Evolutionary conservation across 2,888 invertebrate species (phyloP).

Genomic region (Drosophila barbarae): DNA sequence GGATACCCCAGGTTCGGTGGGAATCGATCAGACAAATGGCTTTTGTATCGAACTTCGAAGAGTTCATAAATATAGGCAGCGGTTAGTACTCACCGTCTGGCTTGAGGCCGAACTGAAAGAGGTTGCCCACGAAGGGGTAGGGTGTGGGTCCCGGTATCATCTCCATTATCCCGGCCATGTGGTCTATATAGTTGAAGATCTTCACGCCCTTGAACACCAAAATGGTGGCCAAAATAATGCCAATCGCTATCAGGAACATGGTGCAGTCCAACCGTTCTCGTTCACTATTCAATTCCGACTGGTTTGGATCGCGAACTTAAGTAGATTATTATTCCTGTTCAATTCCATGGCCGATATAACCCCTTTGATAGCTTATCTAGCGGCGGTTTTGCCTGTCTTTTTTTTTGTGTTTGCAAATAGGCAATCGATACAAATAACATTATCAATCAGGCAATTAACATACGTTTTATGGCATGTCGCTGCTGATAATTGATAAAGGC

Average conservation of each 20-base stretch:
- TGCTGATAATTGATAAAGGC: conserved; percentile 12
- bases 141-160: conserved; percentile 76
- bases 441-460: conserved; percentile 37
- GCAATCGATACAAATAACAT: conserved; percentile 27
- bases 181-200: conserved; percentile 73
- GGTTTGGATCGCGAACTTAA: conserved; percentile 1
- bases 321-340: conserved; percentile 17
- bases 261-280: conserved; percentile 25
- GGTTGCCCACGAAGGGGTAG: conserved; percentile 76
- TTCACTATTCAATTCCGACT: conserved; percentile 32
- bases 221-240: conserved; percentile 64
- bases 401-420: conserved; percentile 1
- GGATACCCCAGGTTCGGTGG: neutral
- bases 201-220: conserved; percentile 70
- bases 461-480: conserved; percentile 21
- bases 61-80: conserved; percentile 66
- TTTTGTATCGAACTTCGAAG: conserved; percentile 13
- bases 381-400: conserved; percentile 10
- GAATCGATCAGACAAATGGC: conserved; percentile 7
- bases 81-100: conserved; percentile 65
- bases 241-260: conserved; percentile 68
- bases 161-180: conserved; percentile 76
- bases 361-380: conserved; percentile 52
- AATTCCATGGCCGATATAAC: conserved; percentile 45
- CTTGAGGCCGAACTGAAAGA: conserved; percentile 74